A percentile compares a stretch with the other conserved stretches of the same genome.
Evolutionary conservation across 2,113 vertebrate genomes (phyloP).

Genomic region (Cromileptes altivelis): DNA sequence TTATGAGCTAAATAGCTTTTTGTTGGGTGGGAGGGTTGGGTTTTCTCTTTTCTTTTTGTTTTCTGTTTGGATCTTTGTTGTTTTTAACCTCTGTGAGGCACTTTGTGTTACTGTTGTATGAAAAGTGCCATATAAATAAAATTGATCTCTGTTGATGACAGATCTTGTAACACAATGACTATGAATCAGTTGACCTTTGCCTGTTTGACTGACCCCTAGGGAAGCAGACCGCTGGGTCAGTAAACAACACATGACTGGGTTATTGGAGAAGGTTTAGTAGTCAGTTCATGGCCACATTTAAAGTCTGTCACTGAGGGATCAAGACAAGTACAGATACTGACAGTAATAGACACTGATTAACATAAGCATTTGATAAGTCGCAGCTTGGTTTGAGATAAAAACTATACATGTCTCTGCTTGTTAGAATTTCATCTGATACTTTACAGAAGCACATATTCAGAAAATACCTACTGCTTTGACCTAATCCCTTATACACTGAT

Average conservation of each 20-base stretch:
- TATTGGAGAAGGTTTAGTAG: not conserved
- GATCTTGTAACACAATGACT: conserved; percentile 8
- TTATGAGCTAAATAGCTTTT: too few relatives aligned
- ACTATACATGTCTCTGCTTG: not conserved
- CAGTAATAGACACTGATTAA: too few relatives aligned
- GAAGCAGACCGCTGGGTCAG: not conserved
- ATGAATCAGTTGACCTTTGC: conserved; percentile 14
- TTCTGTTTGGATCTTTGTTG: too few relatives aligned
- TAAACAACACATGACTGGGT: conserved; percentile 1
- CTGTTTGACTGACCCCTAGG: not conserved
- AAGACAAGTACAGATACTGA: not conserved
- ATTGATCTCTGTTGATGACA: not conserved
- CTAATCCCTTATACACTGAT: conserved; percentile 25
- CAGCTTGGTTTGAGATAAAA: not conserved
- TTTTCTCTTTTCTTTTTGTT: too few relatives aligned
- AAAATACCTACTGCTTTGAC: not conserved
- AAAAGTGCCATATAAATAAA: too few relatives aligned
- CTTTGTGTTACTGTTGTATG: too few relatives aligned
- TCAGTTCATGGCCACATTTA: not conserved
- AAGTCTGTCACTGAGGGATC: not conserved
- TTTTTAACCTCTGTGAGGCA: too few relatives aligned
- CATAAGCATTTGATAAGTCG: not conserved
- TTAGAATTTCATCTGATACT: conserved; percentile 8
- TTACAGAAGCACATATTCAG: conserved; percentile 15
- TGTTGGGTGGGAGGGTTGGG: too few relatives aligned